phyloP scores from a whole-genome alignment of 2,113 vertebrate species.

The Tetrao urogallus region DNA sequence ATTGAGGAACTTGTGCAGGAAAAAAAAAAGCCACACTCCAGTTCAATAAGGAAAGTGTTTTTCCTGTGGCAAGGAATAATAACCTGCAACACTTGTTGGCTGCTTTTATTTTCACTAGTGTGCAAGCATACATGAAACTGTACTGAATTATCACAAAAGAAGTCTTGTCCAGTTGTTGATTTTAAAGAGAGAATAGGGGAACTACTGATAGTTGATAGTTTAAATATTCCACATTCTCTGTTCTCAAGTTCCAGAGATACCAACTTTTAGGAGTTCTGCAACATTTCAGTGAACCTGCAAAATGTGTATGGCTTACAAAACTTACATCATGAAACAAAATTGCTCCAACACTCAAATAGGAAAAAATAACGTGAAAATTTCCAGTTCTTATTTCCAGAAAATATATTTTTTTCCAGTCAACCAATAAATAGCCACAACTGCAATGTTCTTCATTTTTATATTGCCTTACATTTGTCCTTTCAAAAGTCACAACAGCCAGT shows the following conservation, averaged over 20 bases:
- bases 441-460: background rate
- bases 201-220: background rate
- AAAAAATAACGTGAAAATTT: background rate
- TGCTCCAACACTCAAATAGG: accelerated
- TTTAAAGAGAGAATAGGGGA: background rate
- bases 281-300: background rate
- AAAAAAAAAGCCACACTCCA: background rate
- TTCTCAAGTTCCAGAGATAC: background rate
- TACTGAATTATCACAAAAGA: background rate
- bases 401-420: background rate
- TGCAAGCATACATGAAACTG: background rate
- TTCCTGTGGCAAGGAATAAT: background rate
- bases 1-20: accelerated
- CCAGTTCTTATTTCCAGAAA: background rate
- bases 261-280: background rate
- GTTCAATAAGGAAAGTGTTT: background rate
- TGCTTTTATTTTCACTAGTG: background rate
- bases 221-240: accelerated
- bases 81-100: background rate
- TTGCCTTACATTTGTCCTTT: background rate
- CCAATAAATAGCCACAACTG: background rate
- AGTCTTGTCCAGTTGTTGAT: background rate
- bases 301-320: background rate
- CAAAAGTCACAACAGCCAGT: background rate
- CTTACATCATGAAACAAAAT: background rate